These are phyloP conservation scores for Xiphophorus maculatus DNA, from an alignment of 2,113 vertebrate genomes.

Conservation along the genomic window DNA sequence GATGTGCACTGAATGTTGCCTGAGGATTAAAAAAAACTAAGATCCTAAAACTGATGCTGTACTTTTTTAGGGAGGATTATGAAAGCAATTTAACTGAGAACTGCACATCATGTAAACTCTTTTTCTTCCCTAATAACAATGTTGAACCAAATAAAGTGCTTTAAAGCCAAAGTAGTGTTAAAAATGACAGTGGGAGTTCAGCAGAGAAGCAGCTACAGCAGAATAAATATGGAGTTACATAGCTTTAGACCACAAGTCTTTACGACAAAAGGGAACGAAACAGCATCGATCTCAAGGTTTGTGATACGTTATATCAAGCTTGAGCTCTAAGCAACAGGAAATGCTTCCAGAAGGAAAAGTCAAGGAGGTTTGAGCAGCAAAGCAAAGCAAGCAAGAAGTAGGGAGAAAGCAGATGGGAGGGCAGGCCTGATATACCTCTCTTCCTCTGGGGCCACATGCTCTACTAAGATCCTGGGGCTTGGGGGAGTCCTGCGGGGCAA, in stretches of 20 bases:
- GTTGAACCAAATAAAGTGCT: conserved; percentile 24
- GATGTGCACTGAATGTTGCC: background rate
- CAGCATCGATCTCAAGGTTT: background rate
- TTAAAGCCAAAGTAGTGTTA: conserved; percentile 30
- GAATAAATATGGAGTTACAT: conserved; percentile 27
- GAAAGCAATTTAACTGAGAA: conserved; percentile 13
- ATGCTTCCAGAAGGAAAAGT: conserved; percentile 2
- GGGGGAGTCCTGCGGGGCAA: conserved; percentile 91
- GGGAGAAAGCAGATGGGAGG: conserved; percentile 11
- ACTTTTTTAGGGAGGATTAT: conserved; percentile 3
- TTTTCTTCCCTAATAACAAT: conserved; percentile 7
- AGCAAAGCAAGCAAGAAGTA: conserved; percentile 24
- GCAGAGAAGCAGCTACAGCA: conserved; percentile 48
- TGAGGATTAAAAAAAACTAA: background rate
- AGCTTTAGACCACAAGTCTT: conserved; percentile 37
- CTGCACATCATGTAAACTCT: background rate
- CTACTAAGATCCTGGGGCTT: conserved; percentile 96
- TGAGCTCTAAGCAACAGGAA: conserved; percentile 16
- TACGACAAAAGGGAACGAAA: conserved; percentile 24
- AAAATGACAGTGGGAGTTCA: conserved; percentile 16
- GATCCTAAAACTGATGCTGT: conserved; percentile 5
- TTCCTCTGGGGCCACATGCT: conserved; percentile 92
- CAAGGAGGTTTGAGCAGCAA: conserved; percentile 36
- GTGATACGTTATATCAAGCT: conserved; percentile 1
- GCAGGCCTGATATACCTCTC: conserved; percentile 88